These are phyloP conservation scores for Coracias cyanogaster DNA, from an alignment of 2,797 vertebrate species.

Conservation along the genomic window DNA sequence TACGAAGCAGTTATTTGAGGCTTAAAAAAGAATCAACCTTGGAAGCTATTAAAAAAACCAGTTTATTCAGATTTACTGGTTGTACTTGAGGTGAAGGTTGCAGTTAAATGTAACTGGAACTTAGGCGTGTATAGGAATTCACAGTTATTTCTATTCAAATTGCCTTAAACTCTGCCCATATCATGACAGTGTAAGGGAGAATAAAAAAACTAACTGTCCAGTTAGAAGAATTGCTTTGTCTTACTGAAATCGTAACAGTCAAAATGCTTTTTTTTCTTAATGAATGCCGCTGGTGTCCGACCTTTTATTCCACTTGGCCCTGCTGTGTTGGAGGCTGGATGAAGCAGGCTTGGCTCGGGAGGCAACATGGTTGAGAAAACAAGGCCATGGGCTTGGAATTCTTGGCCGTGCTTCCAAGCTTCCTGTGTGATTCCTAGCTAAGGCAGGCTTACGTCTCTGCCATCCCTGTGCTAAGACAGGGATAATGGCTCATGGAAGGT, in stretches of 20 bases:
- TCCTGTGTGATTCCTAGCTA: neutral
- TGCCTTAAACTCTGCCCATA: neutral
- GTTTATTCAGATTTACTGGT: neutral
- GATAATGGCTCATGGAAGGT: neutral
- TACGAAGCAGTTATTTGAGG: neutral
- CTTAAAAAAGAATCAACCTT: neutral
- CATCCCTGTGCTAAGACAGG: neutral
- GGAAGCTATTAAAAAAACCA: neutral
- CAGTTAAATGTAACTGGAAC: neutral
- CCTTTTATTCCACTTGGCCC: neutral
- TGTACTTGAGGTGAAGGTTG: neutral
- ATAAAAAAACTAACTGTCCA: neutral
- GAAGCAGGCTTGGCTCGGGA: neutral
- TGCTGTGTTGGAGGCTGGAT: neutral
- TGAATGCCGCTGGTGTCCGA: neutral
- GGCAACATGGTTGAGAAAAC: accelerated
- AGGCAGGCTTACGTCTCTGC: neutral
- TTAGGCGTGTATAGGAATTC: neutral
- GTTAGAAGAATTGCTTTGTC: neutral
- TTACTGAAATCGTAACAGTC: neutral
- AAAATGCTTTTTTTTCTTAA: neutral
- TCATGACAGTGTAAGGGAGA: neutral
- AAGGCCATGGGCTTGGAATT: neutral
- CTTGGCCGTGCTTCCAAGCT: neutral
- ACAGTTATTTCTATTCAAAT: neutral